Conservation (phyloP, 2,113 vertebrate genomes). For the Proterorhinus semilunaris region DNA sequence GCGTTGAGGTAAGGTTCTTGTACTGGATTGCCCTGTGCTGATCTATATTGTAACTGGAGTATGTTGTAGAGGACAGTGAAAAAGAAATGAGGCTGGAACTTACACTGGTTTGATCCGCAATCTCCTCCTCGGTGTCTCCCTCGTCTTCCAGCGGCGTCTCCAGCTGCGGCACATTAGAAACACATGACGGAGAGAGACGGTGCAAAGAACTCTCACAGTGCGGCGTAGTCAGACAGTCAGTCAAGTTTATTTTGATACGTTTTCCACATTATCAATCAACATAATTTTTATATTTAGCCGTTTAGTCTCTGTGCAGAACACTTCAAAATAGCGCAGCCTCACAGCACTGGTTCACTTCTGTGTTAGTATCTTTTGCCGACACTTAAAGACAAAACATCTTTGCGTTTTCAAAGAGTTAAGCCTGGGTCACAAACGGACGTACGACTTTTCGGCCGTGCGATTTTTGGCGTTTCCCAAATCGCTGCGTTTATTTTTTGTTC, state of each 20-base stretch:
- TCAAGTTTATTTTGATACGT: conserved; percentile 11
- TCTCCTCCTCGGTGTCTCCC: conserved; percentile 73
- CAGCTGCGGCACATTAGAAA: conserved; percentile 68
- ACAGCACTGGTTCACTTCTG: no score
- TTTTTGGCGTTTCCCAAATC: no score
- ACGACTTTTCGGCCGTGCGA: no score
- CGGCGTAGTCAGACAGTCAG: conserved; percentile 24
- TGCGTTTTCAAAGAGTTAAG: no score
- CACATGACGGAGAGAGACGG: conserved; percentile 45
- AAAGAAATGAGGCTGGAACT: conserved; percentile 51
- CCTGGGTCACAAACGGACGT: no score
- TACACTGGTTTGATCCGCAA: conserved; percentile 75
- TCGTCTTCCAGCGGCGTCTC: conserved; percentile 75
- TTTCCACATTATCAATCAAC: no score
- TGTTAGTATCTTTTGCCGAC: no score
- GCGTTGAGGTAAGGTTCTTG: conserved; percentile 68
- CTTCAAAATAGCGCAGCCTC: no score
- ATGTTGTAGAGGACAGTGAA: conserved; percentile 26
- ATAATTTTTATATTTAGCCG: no score
- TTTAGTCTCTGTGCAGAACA: no score
- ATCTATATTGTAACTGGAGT: conserved; percentile 60
- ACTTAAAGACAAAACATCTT: no score
- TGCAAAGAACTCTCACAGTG: conserved; percentile 23
- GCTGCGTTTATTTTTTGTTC: no score
- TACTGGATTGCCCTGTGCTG: conserved; percentile 62